phyloP scores from a whole-genome alignment of 2,113 vertebrate species.

The Dromiciops gliroides region DNA sequence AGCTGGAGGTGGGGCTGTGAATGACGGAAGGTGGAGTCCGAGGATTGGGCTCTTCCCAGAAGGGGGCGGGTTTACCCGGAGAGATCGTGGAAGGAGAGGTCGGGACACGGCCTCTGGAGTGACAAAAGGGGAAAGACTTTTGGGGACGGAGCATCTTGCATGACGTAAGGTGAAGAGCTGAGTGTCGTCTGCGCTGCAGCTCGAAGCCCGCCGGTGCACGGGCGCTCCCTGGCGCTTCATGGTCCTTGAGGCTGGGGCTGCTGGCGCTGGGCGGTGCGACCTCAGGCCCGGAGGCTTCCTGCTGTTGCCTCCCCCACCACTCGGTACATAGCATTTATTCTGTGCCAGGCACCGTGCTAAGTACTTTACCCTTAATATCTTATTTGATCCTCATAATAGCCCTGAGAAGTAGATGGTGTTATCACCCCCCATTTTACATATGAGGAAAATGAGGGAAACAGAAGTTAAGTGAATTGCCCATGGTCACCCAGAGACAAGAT shows the following conservation, averaged over 20 bases:
- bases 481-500: background rate
- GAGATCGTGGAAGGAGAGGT: accelerated
- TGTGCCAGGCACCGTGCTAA: background rate
- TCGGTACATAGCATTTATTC: background rate
- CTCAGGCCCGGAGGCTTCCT: background rate
- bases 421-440: background rate
- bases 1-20: background rate
- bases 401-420: slow-evolving; percentile 55
- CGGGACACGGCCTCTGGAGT: background rate
- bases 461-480: background rate
- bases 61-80: background rate
- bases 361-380: background rate
- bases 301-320: background rate
- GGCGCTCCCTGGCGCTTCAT: background rate
- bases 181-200: accelerated
- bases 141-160: background rate
- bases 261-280: accelerated
- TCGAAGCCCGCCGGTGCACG: accelerated
- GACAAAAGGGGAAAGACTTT: accelerated
- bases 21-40: accelerated
- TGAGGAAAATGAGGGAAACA: background rate
- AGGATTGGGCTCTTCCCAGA: background rate
- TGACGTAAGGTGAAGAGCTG: background rate
- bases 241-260: background rate
- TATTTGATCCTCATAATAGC: slow-evolving; percentile 56